Evolutionary conservation across 2,888 invertebrate species (phyloP).

Genomic region (Amphimallon solstitiale): DNA sequence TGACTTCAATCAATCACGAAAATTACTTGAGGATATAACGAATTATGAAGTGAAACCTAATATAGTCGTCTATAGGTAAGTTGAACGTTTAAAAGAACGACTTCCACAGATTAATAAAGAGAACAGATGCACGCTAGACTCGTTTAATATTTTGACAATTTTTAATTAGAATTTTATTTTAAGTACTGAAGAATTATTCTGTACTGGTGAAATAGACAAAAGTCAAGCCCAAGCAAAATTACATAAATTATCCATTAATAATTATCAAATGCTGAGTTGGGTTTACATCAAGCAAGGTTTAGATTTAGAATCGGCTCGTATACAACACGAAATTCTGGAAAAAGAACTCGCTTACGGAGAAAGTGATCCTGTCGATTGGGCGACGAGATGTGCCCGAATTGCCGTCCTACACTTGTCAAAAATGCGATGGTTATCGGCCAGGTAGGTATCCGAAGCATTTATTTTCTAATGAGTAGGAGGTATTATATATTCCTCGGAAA

Average conservation of each 20-base stretch:
- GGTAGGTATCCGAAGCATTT: conserved; percentile 44
- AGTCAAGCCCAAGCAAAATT: conserved; percentile 65
- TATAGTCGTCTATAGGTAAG: conserved; percentile 53
- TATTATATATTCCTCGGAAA: neutral
- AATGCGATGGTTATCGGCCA: conserved; percentile 54
- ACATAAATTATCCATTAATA: conserved; percentile 70
- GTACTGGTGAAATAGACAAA: conserved; percentile 57
- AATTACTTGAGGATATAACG: conserved; percentile 66
- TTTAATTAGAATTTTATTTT: conserved; percentile 23
- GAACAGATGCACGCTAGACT: neutral
- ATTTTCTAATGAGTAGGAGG: too few species aligned
- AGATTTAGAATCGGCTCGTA: conserved; percentile 66
- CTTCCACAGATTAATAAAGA: neutral
- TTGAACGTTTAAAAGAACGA: too few species aligned
- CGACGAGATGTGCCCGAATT: conserved; percentile 66
- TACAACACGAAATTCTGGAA: conserved; percentile 68
- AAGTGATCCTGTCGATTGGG: conserved; percentile 70
- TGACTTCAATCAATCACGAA: conserved; percentile 63
- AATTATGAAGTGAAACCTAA: conserved; percentile 48
- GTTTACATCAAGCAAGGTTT: conserved; percentile 68
- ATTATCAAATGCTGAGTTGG: conserved; percentile 72
- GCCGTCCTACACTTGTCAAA: conserved; percentile 65
- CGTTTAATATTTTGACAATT: neutral
- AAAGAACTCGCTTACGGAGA: conserved; percentile 69
- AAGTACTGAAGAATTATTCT: conserved; percentile 68